phyloP scores from a whole-genome alignment of 2,797 vertebrate species.

The Odontamblyopus rebecca region DNA sequence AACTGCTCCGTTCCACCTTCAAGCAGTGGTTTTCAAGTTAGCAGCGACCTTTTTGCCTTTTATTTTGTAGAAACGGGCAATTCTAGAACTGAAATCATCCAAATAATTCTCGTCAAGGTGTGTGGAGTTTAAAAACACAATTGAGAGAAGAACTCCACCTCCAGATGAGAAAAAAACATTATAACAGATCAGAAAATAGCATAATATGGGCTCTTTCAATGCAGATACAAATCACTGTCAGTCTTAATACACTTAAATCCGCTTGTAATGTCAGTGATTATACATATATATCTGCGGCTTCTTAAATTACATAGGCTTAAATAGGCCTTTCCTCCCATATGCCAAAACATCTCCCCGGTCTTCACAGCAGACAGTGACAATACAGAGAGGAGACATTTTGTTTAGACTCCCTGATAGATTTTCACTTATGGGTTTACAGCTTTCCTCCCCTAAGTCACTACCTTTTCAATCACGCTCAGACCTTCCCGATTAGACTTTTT shows the following conservation, averaged over 20 bases:
- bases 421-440: background rate
- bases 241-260: background rate
- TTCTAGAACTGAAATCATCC: too few relatives aligned
- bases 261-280: background rate
- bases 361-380: background rate
- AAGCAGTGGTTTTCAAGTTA: too few relatives aligned
- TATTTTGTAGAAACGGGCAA: too few relatives aligned
- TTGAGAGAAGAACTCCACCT: too few relatives aligned
- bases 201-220: too few relatives aligned
- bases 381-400: background rate
- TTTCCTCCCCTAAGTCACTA: slow-evolving; percentile 10
- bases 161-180: too few relatives aligned
- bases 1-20: too few relatives aligned
- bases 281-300: background rate
- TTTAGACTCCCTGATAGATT: slow-evolving; percentile 3
- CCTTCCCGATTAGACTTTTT: slow-evolving; percentile 10
- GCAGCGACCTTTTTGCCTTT: too few relatives aligned
- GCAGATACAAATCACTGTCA: background rate
- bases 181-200: too few relatives aligned
- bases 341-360: background rate
- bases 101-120: too few relatives aligned
- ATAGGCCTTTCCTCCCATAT: background rate
- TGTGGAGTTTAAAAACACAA: too few relatives aligned
- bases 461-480: slow-evolving; percentile 10
- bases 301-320: background rate